Percentiles rank a stretch among this genome's conserved stretches.
Evolutionary conservation across 2,113 vertebrate species (phyloP).

Genomic region (Paramormyrops kingsleyae): DNA sequence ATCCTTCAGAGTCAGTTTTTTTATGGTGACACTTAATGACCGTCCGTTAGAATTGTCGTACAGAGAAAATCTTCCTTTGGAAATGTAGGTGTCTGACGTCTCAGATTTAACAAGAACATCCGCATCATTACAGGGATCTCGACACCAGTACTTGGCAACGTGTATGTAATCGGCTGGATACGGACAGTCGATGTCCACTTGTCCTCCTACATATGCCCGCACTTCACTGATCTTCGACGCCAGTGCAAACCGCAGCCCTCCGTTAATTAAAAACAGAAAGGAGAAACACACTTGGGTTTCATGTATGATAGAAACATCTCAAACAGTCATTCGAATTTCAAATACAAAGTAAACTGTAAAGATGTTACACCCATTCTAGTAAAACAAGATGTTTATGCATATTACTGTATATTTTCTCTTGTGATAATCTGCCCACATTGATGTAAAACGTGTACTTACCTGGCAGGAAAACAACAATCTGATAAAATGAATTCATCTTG

Average conservation of each 20-base stretch:
- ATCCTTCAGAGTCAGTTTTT: slow-evolving; percentile 18
- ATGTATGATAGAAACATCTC: not conserved
- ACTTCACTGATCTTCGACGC: slow-evolving; percentile 8
- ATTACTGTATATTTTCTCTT: too few relatives aligned
- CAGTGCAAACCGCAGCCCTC: slow-evolving; percentile 17
- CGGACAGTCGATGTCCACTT: slow-evolving; percentile 21
- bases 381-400: not conserved
- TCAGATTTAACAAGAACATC: slow-evolving; percentile 25
- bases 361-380: not conserved
- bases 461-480: not conserved
- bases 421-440: too few relatives aligned
- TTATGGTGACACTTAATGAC: slow-evolving; percentile 27
- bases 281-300: not conserved
- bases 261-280: not conserved
- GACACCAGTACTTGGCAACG: slow-evolving; percentile 30
- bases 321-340: not conserved
- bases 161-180: slow-evolving; percentile 11
- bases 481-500: not conserved
- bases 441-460: not conserved
- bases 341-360: not conserved
- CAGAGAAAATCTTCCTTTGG: slow-evolving; percentile 23
- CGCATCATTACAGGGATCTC: slow-evolving; percentile 3
- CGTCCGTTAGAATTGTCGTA: not conserved
- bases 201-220: slow-evolving; percentile 19
- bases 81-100: not conserved